A percentile compares a stretch with the other conserved stretches of the same genome.
Conservation (phyloP, 2,888 invertebrate genomes). For the Nephrotoma guestfalica region DNA sequence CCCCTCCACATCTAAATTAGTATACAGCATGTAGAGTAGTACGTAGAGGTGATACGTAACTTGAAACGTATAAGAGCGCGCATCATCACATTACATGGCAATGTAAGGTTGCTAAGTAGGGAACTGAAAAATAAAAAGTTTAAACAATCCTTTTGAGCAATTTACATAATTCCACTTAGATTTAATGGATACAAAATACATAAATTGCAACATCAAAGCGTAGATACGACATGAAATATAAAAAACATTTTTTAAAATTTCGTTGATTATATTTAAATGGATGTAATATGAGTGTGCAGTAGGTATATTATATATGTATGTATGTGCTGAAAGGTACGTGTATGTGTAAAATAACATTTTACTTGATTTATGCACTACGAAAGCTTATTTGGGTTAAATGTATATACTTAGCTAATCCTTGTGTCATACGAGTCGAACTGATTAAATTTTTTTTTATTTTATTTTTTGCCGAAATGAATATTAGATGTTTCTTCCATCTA, state of each 20-base stretch:
- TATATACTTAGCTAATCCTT: not conserved
- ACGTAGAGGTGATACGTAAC: not conserved
- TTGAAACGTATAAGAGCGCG: not conserved
- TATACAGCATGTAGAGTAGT: not conserved
- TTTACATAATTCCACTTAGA: not conserved
- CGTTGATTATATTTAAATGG: not conserved
- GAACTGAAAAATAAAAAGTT: not conserved
- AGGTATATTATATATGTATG: not conserved
- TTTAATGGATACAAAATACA: not conserved
- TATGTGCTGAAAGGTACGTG: not conserved
- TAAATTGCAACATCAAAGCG: not conserved
- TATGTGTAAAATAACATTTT: not conserved
- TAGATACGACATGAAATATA: not conserved
- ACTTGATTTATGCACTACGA: not conserved
- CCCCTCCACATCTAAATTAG: not conserved
- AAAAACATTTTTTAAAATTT: not conserved
- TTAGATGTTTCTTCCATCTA: not conserved
- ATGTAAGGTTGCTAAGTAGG: not conserved
- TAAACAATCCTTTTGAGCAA: not conserved
- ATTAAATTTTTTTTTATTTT: not conserved
- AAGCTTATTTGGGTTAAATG: not conserved
- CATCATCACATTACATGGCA: not conserved
- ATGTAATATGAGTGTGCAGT: too few species aligned
- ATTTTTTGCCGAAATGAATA: not conserved
- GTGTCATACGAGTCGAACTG: not conserved